These are phyloP conservation scores for Drosophila guanche DNA, from an alignment of 1,140 invertebrate species.

Conservation along the genomic window DNA sequence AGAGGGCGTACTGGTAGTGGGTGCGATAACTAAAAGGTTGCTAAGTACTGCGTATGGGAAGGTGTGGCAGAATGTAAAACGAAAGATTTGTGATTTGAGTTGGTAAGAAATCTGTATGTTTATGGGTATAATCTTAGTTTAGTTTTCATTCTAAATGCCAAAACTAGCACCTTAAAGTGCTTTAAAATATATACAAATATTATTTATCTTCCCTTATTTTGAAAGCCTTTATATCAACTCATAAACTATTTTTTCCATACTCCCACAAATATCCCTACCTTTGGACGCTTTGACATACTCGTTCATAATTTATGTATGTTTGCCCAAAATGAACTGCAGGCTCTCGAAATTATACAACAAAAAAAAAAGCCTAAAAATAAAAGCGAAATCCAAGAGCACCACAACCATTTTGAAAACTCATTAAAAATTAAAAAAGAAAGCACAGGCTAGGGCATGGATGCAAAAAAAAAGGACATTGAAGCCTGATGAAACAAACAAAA, in stretches of 20 bases:
- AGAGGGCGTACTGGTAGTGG: slow-evolving; percentile 13
- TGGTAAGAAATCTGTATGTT: no score
- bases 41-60: slow-evolving; percentile 1
- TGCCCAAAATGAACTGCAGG: not conserved
- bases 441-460: not conserved
- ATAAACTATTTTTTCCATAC: no score
- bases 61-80: slow-evolving; percentile 6
- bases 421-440: slow-evolving; percentile 43
- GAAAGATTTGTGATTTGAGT: not conserved
- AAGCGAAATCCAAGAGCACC: slow-evolving; percentile 9
- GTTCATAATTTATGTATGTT: no score
- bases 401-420: slow-evolving; percentile 54
- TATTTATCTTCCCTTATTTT: no score
- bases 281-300: no score
- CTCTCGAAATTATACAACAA: not conserved
- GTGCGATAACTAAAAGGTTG: not conserved
- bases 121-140: no score
- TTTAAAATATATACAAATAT: no score
- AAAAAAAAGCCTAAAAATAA: slow-evolving; percentile 8
- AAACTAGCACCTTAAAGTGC: no score
- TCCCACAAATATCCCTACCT: no score
- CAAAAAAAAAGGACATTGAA: slow-evolving; percentile 28
- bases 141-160: no score
- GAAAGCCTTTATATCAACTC: no score
- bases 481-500: slow-evolving; percentile 5